Evolutionary conservation across 1,140 invertebrate species (phyloP).

Genomic region (Wiebesia pumilae): DNA sequence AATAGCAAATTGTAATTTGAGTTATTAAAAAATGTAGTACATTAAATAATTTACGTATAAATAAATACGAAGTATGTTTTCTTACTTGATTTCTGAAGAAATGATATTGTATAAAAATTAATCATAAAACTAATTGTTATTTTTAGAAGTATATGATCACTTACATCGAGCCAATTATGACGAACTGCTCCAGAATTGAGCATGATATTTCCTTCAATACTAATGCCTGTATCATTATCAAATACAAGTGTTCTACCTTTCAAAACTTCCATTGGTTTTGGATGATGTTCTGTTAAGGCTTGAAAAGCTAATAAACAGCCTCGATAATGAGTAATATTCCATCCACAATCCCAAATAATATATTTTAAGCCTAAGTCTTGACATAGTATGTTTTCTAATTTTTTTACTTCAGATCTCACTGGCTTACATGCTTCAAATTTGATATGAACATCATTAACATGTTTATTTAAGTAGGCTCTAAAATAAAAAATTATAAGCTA

Average conservation of each 20-base stretch:
- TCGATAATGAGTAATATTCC: constrained; percentile 90
- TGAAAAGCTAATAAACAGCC: constrained; percentile 88
- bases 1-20: background rate
- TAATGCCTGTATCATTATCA: constrained; percentile 91
- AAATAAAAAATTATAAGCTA: constrained; percentile 43
- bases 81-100: too few relatives aligned
- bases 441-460: constrained; percentile 78
- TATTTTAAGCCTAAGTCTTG: constrained; percentile 77
- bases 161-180: constrained; percentile 92
- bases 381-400: constrained; percentile 77
- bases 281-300: constrained; percentile 82
- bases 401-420: constrained; percentile 80
- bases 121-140: background rate
- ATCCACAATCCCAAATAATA: constrained; percentile 87
- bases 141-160: constrained; percentile 55
- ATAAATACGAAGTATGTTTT: too few relatives aligned
- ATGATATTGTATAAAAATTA: background rate
- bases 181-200: constrained; percentile 93
- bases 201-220: constrained; percentile 90
- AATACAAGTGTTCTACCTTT: constrained; percentile 86
- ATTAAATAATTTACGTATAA: background rate
- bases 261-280: constrained; percentile 80
- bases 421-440: constrained; percentile 79
- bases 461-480: constrained; percentile 81
- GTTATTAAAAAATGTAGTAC: background rate